Base-by-base conservation (phyloP, 2,797 vertebrate genomes). In the Novumbra hubbsi region DNA sequence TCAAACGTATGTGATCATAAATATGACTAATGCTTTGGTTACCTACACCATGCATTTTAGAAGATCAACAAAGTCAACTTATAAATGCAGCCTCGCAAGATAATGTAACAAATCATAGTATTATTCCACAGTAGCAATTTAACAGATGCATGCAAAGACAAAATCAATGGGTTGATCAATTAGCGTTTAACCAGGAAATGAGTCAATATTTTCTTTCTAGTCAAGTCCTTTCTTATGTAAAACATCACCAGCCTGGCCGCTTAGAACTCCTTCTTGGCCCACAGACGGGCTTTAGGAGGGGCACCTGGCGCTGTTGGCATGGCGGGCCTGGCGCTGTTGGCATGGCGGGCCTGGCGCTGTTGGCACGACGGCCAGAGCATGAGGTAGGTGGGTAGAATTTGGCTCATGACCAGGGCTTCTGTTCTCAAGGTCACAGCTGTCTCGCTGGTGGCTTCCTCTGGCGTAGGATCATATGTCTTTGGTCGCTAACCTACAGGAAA, bases 371-470 rank as follows among this genome's bases (percentile, higher is more conserved):
- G 77, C 77, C 76, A 71, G 87, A 81, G 86, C 81, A 73, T 60
- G 76, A 83, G 88, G 83, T 84, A 85, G 80, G 74, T 85, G 85
- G 86, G 81, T 82, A 85, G 86, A 83, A 83, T 86, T 88, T 90
- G 85, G 89, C 83, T 77, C 71, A 71, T 73, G 75, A 76, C 84
- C 81, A 38, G 77, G 81, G 81, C 88, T 91, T 88, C 83, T 91
- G 90, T 88, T 89, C 87, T 80, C 90, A 90, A 91, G 90, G 89
- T 93, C 91, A 93, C 89, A 93, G 88, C 90, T 92, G 92, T 88
- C 86, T 89, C 81, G 73, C 60, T 72, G 86, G 88, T 86, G 84
- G 80, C 85, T 82, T 84, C 83, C 83, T 83, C 85, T 91, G 89
- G 90, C 88, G 88, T 83, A 12, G 41, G 41, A 45, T 45, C 41